These are phyloP conservation scores for Lucifuga dentata DNA, from an alignment of 2,113 vertebrate species.

Conservation along the genomic window DNA sequence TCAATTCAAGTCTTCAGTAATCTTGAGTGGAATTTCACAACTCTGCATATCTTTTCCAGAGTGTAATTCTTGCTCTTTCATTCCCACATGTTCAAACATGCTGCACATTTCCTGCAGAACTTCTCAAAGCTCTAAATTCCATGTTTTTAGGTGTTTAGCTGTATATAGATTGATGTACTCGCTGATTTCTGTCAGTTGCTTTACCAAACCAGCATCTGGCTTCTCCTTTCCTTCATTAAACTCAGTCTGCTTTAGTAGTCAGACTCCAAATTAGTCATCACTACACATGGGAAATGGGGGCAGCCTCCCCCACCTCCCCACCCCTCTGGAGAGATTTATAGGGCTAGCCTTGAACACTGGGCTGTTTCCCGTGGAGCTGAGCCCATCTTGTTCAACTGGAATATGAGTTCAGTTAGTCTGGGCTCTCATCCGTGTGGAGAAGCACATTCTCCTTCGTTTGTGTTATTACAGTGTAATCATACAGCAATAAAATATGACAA, in stretches of 20 bases:
- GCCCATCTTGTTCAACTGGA: conserved; percentile 65
- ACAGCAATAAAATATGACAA: conserved; percentile 6
- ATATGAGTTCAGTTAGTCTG: conserved; percentile 41
- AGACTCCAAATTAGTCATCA: conserved; percentile 67
- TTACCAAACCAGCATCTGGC: conserved; percentile 25
- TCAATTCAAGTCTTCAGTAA: no score
- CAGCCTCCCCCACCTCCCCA: neutral
- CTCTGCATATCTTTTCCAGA: no score
- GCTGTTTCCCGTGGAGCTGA: conserved; percentile 46
- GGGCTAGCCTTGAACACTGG: conserved; percentile 83
- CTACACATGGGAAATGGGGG: conserved; percentile 36
- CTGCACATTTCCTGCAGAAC: neutral
- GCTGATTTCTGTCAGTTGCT: neutral
- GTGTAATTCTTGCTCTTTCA: no score
- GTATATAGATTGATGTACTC: no score
- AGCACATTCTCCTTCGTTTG: no score
- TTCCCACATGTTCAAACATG: no score
- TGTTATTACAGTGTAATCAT: neutral
- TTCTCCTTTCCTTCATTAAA: conserved; percentile 57
- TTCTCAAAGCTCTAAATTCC: no score
- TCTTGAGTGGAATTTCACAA: no score
- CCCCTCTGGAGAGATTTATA: conserved; percentile 82
- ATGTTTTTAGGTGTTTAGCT: no score
- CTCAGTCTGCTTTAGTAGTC: conserved; percentile 51
- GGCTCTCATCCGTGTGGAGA: conserved; percentile 31